Conservation (phyloP, 2,797 vertebrate genomes). For the Cryptoprocta ferox region DNA sequence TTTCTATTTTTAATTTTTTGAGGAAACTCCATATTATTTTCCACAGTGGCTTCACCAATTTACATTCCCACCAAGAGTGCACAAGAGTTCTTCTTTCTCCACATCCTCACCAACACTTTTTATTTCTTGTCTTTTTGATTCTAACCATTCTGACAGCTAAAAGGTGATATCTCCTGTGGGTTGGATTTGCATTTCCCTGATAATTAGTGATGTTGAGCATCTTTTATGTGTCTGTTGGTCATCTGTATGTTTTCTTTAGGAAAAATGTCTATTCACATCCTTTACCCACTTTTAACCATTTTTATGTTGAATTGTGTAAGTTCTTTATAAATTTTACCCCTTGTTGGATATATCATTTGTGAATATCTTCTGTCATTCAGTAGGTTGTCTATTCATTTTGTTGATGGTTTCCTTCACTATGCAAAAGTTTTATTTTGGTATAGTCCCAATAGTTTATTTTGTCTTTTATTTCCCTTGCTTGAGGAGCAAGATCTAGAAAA, state of each 20-base stretch:
- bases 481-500: not conserved
- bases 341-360: not conserved
- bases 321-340: not conserved
- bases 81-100: not conserved
- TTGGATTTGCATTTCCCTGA: not conserved
- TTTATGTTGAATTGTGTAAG: not conserved
- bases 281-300: not conserved
- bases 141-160: not conserved
- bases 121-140: not conserved
- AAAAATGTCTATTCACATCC: not conserved
- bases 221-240: not conserved
- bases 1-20: not conserved
- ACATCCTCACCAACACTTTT: not conserved
- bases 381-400: not conserved
- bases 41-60: not conserved
- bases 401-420: not conserved
- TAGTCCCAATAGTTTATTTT: not conserved
- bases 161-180: not conserved
- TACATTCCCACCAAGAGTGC: not conserved
- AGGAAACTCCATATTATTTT: not conserved
- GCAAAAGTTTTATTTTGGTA: not conserved
- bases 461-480: not conserved
- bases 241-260: not conserved
- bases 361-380: not conserved
- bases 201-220: not conserved